Evolutionary conservation across 2,113 vertebrate genomes (phyloP), one percentile per base, ranked within the genome.

Genomic region (Oophaga pumilio): DNA sequence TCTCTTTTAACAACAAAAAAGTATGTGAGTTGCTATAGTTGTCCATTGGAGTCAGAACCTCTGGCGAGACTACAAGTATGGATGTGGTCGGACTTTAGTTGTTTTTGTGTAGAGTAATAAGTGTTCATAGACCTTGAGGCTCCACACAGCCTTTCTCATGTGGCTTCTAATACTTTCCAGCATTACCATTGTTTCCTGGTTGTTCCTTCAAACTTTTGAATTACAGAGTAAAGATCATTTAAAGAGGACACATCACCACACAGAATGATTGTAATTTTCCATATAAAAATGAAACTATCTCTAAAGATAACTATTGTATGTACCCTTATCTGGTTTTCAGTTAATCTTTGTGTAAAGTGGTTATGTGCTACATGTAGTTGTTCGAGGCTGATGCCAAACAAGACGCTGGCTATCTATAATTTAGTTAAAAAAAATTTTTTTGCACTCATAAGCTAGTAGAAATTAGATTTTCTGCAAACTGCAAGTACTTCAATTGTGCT

Each of bases 41-140:
- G 43, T 74, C 69, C 28, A 74, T 4, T 50, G 33, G 69, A 73
- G 69, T 50, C 26, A 20, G 17, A 59, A 80, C 9, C 26, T 28
- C 56, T 20, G 78, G 56, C 56, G 60, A 20, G 56, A 43, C 26
- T 20, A 43, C 18, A 33, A 59, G 17, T 59, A 60, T 59, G 56
- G 78, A 80, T 80, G 24, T 80, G 78, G 78, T 80, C 4, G 56
- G 26, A 8, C 24, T 60, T 20, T 8, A 80, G 26, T 43, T 43
- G 28, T 28, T 60, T 60, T 60, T 60, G 5, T 85, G 50, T 59
- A 59, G 71, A 18, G 26, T 56, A 85, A 33, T 85, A 85, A 60
- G 57, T 74, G 71, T 59, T 71, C 52, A 73, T 59, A 85, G 83
- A 85, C 83, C 83, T 76, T 49, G 53, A 74, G 83, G 53, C 83